Conservation (phyloP, 2,888 invertebrate genomes). For the Pterobdella sp. region DNA sequence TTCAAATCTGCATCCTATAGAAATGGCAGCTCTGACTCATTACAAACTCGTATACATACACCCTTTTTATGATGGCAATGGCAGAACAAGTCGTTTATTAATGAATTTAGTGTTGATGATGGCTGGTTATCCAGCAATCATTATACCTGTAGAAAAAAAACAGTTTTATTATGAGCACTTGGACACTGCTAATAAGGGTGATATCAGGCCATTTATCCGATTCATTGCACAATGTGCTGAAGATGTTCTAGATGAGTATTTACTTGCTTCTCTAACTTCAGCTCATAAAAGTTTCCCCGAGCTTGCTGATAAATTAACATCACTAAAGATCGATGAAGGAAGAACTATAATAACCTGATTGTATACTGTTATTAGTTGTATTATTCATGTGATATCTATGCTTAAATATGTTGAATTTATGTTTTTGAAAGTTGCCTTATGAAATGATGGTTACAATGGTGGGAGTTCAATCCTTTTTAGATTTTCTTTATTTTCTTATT, state of each 20-base stretch:
- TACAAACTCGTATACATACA: conserved; percentile 94
- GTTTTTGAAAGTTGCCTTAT: too few relatives aligned
- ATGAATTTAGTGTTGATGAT: conserved; percentile 90
- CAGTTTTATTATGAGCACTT: conserved; percentile 72
- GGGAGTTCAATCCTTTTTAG: too few relatives aligned
- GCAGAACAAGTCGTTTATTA: conserved; percentile 81
- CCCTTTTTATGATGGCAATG: conserved; percentile 93
- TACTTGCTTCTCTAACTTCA: conserved; percentile 70
- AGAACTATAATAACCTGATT: neutral
- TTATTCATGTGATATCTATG: too few relatives aligned
- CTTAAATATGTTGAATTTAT: too few relatives aligned
- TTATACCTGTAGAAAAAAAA: conserved; percentile 72
- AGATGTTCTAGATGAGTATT: conserved; percentile 74
- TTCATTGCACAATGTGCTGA: conserved; percentile 84
- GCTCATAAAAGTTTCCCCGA: conserved; percentile 26
- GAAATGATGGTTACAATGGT: too few relatives aligned
- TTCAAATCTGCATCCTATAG: conserved; percentile 74
- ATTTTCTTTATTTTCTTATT: too few relatives aligned
- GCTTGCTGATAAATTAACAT: conserved; percentile 1
- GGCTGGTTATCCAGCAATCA: conserved; percentile 90
- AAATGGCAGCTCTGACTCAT: conserved; percentile 88
- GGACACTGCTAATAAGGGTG: conserved; percentile 84
- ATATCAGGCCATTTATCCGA: conserved; percentile 86
- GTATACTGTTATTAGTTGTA: too few relatives aligned
- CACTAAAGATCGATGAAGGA: neutral